A percentile compares a stretch with the other conserved stretches of the same genome.
These are phyloP conservation scores for Eriocheir sinensis DNA, from an alignment of 1,140 invertebrate species.

Conservation along the genomic window DNA sequence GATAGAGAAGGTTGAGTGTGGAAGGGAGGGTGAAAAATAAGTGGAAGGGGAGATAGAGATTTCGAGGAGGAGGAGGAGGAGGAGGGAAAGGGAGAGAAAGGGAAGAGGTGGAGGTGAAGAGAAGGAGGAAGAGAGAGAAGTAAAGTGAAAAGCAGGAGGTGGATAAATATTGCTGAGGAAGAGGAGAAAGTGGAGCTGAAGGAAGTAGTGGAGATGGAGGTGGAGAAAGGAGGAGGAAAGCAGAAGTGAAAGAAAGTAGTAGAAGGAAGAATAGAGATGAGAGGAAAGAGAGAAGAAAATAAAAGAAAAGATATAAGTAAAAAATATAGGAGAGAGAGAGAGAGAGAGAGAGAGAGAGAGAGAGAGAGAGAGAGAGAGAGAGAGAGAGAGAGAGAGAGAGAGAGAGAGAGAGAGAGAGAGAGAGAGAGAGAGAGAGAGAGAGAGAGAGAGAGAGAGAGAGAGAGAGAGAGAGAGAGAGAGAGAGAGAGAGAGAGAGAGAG, in stretches of 20 bases:
- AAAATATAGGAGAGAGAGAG: not conserved
- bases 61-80: too few species aligned
- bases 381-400: slow-evolving; percentile 3
- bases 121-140: too few species aligned
- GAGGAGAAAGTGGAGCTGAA: too few species aligned
- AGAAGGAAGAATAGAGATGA: not conserved
- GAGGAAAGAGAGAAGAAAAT: not conserved
- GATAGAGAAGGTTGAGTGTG: not conserved
- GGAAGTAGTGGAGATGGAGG: too few species aligned
- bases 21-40: too few species aligned
- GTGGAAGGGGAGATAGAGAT: too few species aligned
- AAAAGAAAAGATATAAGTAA: too few species aligned
- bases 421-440: slow-evolving; percentile 27
- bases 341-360: not conserved
- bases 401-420: slow-evolving; percentile 4
- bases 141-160: too few species aligned
- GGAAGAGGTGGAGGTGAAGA: not conserved
- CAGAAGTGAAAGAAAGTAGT: not conserved
- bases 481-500: not conserved
- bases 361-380: not conserved
- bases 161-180: too few species aligned
- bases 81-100: too few species aligned
- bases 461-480: not conserved
- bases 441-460: not conserved
- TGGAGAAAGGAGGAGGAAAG: not conserved